Evolutionary conservation across 1,140 invertebrate species (phyloP).

Genomic region (Bacillus rossius): DNA sequence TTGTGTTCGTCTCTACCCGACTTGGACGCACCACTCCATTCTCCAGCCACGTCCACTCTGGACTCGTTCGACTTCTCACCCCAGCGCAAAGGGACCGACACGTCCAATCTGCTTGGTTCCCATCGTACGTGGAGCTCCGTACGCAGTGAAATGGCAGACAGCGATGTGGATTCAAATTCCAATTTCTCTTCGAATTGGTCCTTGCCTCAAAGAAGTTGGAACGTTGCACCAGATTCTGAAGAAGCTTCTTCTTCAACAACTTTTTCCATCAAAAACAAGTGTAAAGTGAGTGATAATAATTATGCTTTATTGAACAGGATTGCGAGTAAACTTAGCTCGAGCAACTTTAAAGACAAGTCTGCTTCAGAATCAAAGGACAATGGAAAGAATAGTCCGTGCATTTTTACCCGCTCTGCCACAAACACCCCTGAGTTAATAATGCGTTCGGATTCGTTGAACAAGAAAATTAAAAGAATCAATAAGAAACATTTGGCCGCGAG

Average conservation of each 20-base stretch:
- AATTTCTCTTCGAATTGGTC: constrained; percentile 39
- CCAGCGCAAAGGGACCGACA: not conserved
- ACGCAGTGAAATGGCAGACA: not conserved
- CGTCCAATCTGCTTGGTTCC: not conserved
- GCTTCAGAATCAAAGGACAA: too few species aligned
- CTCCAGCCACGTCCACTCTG: constrained; percentile 50
- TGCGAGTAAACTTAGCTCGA: constrained; percentile 49
- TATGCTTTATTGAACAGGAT: constrained; percentile 58
- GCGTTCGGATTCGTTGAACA: too few species aligned
- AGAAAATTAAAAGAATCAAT: not conserved
- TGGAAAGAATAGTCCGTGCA: not conserved
- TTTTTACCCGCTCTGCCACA: constrained; percentile 28
- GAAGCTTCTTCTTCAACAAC: constrained; percentile 56
- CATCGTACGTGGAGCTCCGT: not conserved
- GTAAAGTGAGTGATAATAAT: constrained; percentile 39
- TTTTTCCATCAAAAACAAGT: constrained; percentile 34
- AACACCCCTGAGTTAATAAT: constrained; percentile 43
- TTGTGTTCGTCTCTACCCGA: constrained; percentile 69
- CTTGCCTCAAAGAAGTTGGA: not conserved
- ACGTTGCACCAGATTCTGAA: constrained; percentile 51
- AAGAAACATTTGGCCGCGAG: not conserved
- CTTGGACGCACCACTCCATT: constrained; percentile 58
- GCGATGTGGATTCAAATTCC: constrained; percentile 52
- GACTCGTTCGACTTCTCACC: constrained; percentile 4
- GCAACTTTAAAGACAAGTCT: not conserved